These are phyloP conservation scores for Eriocheir sinensis DNA, from an alignment of 1,140 invertebrate genomes.

Conservation along the genomic window DNA sequence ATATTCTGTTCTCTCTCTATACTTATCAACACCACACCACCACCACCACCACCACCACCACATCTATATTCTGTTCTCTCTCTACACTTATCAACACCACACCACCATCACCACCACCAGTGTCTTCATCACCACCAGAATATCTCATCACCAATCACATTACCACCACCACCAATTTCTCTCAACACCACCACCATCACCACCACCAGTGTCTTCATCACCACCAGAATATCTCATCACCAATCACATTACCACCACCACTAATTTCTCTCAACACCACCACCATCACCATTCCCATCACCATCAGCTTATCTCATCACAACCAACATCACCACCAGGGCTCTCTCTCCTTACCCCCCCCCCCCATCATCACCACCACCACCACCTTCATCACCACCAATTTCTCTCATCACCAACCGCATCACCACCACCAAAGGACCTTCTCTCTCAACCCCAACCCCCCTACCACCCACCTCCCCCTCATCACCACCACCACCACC, in stretches of 20 bases:
- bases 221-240: neutral
- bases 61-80: neutral
- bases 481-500: too few relatives aligned
- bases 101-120: slow-evolving; percentile 8
- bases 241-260: neutral
- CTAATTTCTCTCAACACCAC: neutral
- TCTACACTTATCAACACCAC: neutral
- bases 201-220: neutral
- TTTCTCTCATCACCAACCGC: neutral
- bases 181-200: neutral
- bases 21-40: neutral
- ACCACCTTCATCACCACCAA: neutral
- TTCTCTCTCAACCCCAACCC: neutral
- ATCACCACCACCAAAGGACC: neutral
- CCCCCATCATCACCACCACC: slow-evolving; percentile 20
- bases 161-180: neutral
- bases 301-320: neutral
- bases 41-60: slow-evolving; percentile 7
- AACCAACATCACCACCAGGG: neutral
- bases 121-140: neutral
- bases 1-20: neutral
- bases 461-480: neutral
- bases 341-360: neutral
- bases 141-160: neutral
- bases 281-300: neutral